These are phyloP conservation scores for Volucella inflata DNA, from an alignment of 2,888 invertebrate species.

Conservation along the genomic window DNA sequence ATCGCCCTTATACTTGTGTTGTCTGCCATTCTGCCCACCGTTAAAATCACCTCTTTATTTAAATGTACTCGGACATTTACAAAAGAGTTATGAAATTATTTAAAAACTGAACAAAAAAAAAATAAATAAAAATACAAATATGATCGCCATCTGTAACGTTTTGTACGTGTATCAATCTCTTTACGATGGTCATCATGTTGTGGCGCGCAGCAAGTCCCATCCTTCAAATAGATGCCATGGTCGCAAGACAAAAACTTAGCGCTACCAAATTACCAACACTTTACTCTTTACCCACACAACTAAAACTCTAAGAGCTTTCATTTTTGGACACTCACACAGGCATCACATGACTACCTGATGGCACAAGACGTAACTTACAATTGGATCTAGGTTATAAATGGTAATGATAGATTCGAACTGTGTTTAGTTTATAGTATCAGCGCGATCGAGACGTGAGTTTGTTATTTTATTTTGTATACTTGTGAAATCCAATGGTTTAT, in stretches of 20 bases:
- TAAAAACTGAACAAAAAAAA: conserved; percentile 11
- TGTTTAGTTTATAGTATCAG: conserved; percentile 52
- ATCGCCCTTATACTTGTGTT: conserved; percentile 4
- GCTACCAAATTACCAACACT: conserved; percentile 10
- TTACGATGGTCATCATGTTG: conserved; percentile 33
- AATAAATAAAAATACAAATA: not conserved
- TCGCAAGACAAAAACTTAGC: conserved; percentile 33
- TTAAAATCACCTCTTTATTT: conserved; percentile 6
- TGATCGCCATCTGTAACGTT: conserved; percentile 39
- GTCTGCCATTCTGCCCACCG: not conserved
- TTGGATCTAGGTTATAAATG: conserved; percentile 62
- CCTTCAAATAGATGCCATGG: conserved; percentile 69
- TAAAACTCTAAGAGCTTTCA: conserved; percentile 40
- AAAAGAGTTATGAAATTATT: conserved; percentile 36
- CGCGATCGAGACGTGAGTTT: conserved; percentile 49
- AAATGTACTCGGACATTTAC: conserved; percentile 18
- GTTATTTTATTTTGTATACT: conserved; percentile 27
- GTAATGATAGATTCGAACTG: conserved; percentile 41
- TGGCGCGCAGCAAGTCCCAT: conserved; percentile 45
- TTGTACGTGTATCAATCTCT: conserved; percentile 33
- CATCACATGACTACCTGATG: not conserved
- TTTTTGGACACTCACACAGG: conserved; percentile 28
- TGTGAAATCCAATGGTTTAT: conserved; percentile 48
- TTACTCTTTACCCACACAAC: conserved; percentile 1
- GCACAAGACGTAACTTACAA: conserved; percentile 18